Evolutionary conservation across 2,888 invertebrate genomes (phyloP), one percentile per base, ranked within the genome.

Genomic region (Epicampocera succincta): DNA sequence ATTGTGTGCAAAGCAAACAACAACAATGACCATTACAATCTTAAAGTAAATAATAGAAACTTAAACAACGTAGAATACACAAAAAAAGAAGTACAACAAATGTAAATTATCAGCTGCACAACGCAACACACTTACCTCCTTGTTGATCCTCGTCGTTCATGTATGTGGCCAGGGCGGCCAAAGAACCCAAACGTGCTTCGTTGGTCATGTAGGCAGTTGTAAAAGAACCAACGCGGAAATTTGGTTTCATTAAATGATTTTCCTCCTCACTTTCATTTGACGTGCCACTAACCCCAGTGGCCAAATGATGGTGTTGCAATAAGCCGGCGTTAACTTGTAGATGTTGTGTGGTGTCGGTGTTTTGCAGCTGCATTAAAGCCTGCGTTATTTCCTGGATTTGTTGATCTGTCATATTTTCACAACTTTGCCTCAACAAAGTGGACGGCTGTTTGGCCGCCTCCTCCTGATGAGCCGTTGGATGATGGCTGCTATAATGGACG

Each of bases 151-250:
- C 89, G 56, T 89, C 89, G 42, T 89, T 85, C 87, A 90, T 91
- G 56, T 91, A 91, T 15, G 90, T 91, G 50, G 91, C 89, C 29
- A 91, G 85, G 0, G 91, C 90, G 1, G 91, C 91, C 60, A 91
- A 84, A 3, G 91, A 90, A 11, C 91, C 91, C 78, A 91, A 80
- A 50, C 91, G 89, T 8, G 87, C 87, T 58, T 90, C 89, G 52
- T 87, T 91, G 66, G 86, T 87, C 87, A 89, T 87, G 9, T 89
- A 86, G 3, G 89, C 90, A 0, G 89, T 89, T 33, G 91, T 91
- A 61, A 88, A 91, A 12, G 93, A 93, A 2, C 95, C 95, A 40
- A 94, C 91, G 87, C 94, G 94, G 88, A 95, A 94, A 85, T 93
- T 93, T 9, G 94, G 94, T 73, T 93, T 92, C 82, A 93, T 92